These are phyloP conservation scores for Hylia prasina DNA, from an alignment of 2,113 vertebrate genomes.

Conservation along the genomic window DNA sequence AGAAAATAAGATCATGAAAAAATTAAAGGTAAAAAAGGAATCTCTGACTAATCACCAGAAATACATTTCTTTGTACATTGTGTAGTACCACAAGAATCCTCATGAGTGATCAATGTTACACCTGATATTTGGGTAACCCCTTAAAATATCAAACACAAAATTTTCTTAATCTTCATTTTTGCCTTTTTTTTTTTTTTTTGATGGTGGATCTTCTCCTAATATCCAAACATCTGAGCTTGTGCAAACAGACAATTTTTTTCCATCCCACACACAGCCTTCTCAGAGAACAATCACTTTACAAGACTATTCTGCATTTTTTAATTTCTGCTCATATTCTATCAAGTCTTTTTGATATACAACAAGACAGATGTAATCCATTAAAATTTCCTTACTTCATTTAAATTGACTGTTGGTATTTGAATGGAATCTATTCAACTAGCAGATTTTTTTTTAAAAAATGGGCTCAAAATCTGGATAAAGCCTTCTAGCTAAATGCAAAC, in stretches of 20 bases:
- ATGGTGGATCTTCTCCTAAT: background rate
- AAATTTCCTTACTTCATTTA: background rate
- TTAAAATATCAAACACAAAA: background rate
- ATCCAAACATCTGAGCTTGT: background rate
- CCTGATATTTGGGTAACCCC: background rate
- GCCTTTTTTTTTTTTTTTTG: background rate
- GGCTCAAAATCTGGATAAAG: background rate
- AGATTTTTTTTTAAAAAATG: background rate
- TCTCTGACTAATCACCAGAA: background rate
- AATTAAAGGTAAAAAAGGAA: background rate
- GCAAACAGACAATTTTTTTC: background rate
- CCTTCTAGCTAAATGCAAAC: background rate
- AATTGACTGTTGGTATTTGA: background rate
- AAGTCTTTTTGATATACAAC: background rate
- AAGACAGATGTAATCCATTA: background rate
- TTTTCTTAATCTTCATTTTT: background rate
- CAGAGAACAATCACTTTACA: background rate
- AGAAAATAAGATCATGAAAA: background rate
- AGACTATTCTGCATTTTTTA: background rate
- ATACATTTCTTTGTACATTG: background rate
- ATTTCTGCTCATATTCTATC: background rate
- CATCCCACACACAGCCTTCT: background rate
- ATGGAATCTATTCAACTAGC: background rate
- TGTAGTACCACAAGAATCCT: background rate
- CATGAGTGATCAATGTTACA: fast-evolving